A percentile compares a stretch with the other conserved stretches of the same genome.
Evolutionary conservation across 2,888 invertebrate species (phyloP).

Genomic region (Rotaria sp.): DNA sequence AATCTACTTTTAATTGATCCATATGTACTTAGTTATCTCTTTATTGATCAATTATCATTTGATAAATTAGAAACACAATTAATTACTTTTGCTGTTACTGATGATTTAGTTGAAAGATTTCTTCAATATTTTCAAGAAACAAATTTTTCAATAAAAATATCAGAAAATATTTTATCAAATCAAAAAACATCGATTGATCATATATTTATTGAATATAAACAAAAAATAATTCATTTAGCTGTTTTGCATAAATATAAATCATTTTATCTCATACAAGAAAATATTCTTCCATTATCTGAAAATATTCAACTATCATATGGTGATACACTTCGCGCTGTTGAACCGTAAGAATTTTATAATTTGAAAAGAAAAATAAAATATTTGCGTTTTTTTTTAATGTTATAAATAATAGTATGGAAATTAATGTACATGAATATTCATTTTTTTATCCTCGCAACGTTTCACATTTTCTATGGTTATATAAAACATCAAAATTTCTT

Average conservation of each 20-base stretch:
- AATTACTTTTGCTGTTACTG: not conserved
- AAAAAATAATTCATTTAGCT: slow-evolving; percentile 31
- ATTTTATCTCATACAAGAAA: slow-evolving; percentile 27
- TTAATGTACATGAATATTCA: not conserved
- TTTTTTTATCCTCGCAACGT: slow-evolving; percentile 5
- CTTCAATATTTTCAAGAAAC: not conserved
- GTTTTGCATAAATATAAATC: slow-evolving; percentile 31
- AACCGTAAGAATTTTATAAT: slow-evolving; percentile 27
- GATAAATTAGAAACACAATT: not conserved
- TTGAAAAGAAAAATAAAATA: no score
- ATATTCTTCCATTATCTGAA: not conserved
- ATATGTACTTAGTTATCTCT: not conserved
- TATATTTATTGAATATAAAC: slow-evolving; percentile 35
- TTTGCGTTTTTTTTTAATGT: no score
- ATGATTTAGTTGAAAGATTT: not conserved
- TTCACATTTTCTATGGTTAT: slow-evolving; percentile 21
- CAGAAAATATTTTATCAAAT: not conserved
- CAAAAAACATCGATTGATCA: not conserved
- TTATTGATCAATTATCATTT: not conserved
- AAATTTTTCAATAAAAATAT: not conserved
- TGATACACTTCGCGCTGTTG: slow-evolving; percentile 26
- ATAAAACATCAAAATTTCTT: slow-evolving; percentile 33
- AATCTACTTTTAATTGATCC: not conserved
- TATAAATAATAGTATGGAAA: not conserved
- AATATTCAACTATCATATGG: not conserved